Evolutionary conservation across 2,797 vertebrate species (phyloP).

Genomic region (Crocidura indochinensis): DNA sequence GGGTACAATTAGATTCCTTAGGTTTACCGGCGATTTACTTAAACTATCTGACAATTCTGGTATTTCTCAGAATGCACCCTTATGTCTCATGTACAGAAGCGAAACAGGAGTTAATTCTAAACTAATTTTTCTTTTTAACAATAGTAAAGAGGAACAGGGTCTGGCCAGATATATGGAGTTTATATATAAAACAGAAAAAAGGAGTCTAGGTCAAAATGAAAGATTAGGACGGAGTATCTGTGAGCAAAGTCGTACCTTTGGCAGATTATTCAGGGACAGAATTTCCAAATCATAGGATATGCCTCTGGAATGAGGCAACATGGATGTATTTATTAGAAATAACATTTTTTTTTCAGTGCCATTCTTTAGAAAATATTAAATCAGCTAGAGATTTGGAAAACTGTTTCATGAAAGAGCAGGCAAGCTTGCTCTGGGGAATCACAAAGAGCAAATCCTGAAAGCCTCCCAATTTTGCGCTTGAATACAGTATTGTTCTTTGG

Average conservation of each 20-base stretch:
- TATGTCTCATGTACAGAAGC: too few relatives aligned
- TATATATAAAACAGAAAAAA: neutral
- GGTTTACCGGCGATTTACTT: too few relatives aligned
- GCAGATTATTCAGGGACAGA: neutral
- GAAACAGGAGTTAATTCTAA: too few relatives aligned
- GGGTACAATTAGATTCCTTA: too few relatives aligned
- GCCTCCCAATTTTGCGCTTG: neutral
- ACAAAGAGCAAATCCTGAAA: slow-evolving; percentile 34
- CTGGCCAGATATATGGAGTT: too few relatives aligned
- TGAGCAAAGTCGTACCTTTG: slow-evolving; percentile 10
- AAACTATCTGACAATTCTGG: too few relatives aligned
- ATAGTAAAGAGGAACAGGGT: too few relatives aligned
- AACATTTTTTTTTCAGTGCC: neutral
- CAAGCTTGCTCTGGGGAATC: neutral
- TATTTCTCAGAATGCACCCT: too few relatives aligned
- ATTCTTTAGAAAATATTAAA: slow-evolving; percentile 30
- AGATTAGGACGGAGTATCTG: neutral
- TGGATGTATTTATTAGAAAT: slow-evolving; percentile 7
- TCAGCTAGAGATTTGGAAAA: neutral
- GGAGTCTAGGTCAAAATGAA: neutral
- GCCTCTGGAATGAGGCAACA: neutral
- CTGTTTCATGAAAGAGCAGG: slow-evolving; percentile 20
- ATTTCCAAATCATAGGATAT: neutral
- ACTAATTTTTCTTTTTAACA: too few relatives aligned
- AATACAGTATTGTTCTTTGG: slow-evolving; percentile 31